Base-by-base conservation (phyloP, 1,140 invertebrate genomes). In the Polypedilum vanderplanki region DNA sequence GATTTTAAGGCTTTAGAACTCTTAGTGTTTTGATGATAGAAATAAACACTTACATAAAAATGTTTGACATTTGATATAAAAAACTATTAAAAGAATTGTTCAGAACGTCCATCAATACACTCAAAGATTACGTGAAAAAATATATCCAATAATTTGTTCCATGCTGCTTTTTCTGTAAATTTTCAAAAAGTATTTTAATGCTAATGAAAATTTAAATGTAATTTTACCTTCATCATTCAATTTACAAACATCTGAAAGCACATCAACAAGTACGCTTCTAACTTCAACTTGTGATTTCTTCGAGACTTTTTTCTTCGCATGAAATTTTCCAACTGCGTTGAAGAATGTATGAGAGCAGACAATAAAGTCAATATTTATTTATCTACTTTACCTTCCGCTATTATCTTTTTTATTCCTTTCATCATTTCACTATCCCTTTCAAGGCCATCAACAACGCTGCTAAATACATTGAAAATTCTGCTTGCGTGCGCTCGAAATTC, bases 21-120 rank as follows among this genome's bases (percentile, higher is more conserved):
- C 24, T 33, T 33, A n/a, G n/a, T n/a, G n/a, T n/a, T n/a, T n/a
- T n/a, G n/a, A n/a, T n/a, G n/a, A n/a, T n/a, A n/a, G n/a, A n/a
- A n/a, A n/a, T n/a, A n/a, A n/a, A n/a, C n/a, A n/a, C n/a, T n/a
- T n/a, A n/a, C n/a, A n/a, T n/a, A n/a, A n/a, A n/a, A n/a, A n/a
- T n/a, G n/a, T n/a, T n/a, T n/a, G n/a, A n/a, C n/a, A n/a, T n/a
- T n/a, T n/a, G n/a, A n/a, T n/a, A n/a, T n/a, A n/a, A n/a, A n/a
- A n/a, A n/a, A n/a, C n/a, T n/a, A n/a, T n/a, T 57, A 57, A 12
- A 57, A 57, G 17, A 70, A 70, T 70, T 70, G 65, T 18, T 70
- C 17, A 8, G 65, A 70, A 9, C 65, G 65, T 22, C 65, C 65
- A 70, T 70, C 65, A 7, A 70, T 20, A 70, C 65, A 70, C 20